Conservation (phyloP, 2,113 vertebrate species). For the Cinclus cinclus region DNA sequence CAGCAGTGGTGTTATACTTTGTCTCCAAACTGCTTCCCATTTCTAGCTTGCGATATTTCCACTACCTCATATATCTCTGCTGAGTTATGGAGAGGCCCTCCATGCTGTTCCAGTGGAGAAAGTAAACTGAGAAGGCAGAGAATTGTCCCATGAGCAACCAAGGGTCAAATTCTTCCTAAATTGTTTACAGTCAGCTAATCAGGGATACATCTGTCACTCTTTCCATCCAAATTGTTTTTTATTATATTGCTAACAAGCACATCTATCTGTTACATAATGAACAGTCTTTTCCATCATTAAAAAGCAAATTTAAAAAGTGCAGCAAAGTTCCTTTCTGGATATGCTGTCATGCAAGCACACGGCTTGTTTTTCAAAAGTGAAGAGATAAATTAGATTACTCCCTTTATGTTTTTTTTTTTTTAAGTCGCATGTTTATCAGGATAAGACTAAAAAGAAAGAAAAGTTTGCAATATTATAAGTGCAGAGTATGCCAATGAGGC, state of each 20-base stretch:
- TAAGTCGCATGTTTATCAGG: neutral
- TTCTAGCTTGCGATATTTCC: neutral
- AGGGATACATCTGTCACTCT: neutral
- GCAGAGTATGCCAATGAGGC: accelerated
- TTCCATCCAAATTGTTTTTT: neutral
- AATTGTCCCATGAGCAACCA: neutral
- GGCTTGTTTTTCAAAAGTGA: neutral
- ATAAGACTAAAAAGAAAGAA: neutral
- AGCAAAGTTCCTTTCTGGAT: neutral
- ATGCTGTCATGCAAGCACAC: neutral
- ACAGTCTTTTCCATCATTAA: neutral
- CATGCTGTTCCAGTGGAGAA: neutral
- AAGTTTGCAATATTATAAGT: neutral
- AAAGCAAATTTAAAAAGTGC: neutral
- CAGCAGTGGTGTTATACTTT: neutral
- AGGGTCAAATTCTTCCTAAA: conserved; percentile 3
- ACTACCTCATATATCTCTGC: neutral
- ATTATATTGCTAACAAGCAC: neutral
- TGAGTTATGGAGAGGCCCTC: neutral
- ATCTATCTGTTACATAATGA: neutral
- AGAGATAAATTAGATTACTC: neutral
- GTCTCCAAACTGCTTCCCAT: neutral
- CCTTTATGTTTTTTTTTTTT: neutral
- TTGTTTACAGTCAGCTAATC: neutral
- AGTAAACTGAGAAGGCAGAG: neutral